Conservation (phyloP, 2,888 invertebrate genomes). For the Xanthia togata region DNA sequence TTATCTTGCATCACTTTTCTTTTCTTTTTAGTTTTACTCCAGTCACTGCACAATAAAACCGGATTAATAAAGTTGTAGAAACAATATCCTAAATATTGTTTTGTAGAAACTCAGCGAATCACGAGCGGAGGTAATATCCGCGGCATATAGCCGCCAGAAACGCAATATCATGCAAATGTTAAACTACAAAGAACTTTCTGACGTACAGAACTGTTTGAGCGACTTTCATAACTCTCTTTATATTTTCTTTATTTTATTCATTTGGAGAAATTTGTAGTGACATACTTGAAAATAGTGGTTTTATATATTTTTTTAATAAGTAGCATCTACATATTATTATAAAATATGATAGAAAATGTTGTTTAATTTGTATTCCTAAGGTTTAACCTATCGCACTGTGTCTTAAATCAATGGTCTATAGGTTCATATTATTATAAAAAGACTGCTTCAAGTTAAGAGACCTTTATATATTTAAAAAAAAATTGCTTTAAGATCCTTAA, state of each 20-base stretch:
- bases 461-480: too few relatives aligned
- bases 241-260: not conserved
- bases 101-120: slow-evolving; percentile 44
- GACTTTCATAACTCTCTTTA: slow-evolving; percentile 27
- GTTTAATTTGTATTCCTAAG: not conserved
- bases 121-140: slow-evolving; percentile 57
- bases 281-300: not conserved
- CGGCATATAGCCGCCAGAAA: slow-evolving; percentile 36
- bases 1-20: not conserved
- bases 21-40: not conserved
- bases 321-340: not conserved
- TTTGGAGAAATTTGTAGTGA: not conserved
- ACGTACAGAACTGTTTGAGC: slow-evolving; percentile 23
- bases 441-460: not conserved
- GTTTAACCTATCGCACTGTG: not conserved
- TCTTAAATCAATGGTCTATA: not conserved
- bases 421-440: not conserved
- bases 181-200: slow-evolving; percentile 50
- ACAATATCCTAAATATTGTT: slow-evolving; percentile 45
- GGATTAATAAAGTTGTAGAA: slow-evolving; percentile 27
- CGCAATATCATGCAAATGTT: slow-evolving; percentile 73
- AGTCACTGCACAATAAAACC: not conserved
- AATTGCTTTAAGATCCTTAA: too few relatives aligned
- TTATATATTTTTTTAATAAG: not conserved
- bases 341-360: not conserved